These are phyloP conservation scores for Amphiprion percula DNA, from an alignment of 2,113 vertebrate species.

Conservation along the genomic window DNA sequence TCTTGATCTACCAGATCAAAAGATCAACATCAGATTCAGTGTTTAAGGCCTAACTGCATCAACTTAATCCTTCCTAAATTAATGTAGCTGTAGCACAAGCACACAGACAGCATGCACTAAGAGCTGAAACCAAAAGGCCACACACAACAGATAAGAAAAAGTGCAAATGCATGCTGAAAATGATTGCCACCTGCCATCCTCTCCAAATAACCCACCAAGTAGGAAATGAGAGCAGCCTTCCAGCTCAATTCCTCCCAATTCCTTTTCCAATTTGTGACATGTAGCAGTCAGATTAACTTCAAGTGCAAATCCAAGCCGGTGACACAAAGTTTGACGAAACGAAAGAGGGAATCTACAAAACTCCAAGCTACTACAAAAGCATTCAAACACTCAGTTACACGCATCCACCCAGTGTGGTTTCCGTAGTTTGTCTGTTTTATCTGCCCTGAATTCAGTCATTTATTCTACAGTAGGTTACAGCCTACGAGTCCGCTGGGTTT, in stretches of 20 bases:
- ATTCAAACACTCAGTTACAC: slow-evolving; percentile 37
- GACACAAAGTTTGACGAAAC: slow-evolving; percentile 46
- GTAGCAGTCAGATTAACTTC: slow-evolving; percentile 64
- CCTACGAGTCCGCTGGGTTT: slow-evolving; percentile 10
- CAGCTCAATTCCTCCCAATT: slow-evolving; percentile 15
- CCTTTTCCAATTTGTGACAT: slow-evolving; percentile 48
- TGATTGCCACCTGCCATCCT: slow-evolving; percentile 68
- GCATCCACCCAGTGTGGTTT: slow-evolving; percentile 30
- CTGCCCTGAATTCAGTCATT: slow-evolving; percentile 25
- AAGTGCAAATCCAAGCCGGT: slow-evolving; percentile 72
- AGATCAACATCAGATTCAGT: slow-evolving; percentile 25
- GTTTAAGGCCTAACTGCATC: slow-evolving; percentile 46
- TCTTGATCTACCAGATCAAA: background rate
- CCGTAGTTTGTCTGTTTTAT: background rate
- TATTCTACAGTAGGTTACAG: slow-evolving; percentile 41
- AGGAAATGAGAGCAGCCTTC: slow-evolving; percentile 41
- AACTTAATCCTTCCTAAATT: slow-evolving; percentile 22
- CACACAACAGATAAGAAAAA: slow-evolving; percentile 66
- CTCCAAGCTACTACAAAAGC: slow-evolving; percentile 48
- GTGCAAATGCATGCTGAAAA: slow-evolving; percentile 75
- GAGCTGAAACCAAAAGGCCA: slow-evolving; percentile 66
- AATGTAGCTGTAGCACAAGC: slow-evolving; percentile 29
- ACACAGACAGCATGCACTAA: slow-evolving; percentile 72
- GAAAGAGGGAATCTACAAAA: slow-evolving; percentile 46
- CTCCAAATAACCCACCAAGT: slow-evolving; percentile 25